A percentile compares a stretch with the other conserved stretches of the same genome.
Evolutionary conservation across 1,140 invertebrate genomes (phyloP).

Genomic region (Drosophila arizonae): DNA sequence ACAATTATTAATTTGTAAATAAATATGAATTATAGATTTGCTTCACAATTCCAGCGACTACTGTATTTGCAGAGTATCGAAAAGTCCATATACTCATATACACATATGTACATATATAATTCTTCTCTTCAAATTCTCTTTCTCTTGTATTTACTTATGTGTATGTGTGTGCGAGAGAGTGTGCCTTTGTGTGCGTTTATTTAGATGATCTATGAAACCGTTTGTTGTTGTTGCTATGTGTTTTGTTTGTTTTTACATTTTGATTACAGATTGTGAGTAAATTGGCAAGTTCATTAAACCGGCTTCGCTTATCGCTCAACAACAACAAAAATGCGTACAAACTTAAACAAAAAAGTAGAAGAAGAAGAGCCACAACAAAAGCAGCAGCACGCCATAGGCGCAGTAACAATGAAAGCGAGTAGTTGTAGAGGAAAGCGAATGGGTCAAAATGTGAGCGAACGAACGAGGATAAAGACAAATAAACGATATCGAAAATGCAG

Average conservation of each 20-base stretch:
- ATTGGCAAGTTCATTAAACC: slow-evolving; percentile 73
- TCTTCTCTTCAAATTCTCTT: not conserved
- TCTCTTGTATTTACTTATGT: not conserved
- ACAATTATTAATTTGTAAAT: no score
- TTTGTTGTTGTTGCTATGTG: slow-evolving; percentile 23
- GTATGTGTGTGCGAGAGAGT: not conserved
- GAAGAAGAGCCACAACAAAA: not conserved
- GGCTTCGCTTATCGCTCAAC: slow-evolving; percentile 50
- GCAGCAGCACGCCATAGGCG: slow-evolving; percentile 15
- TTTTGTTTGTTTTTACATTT: slow-evolving; percentile 12
- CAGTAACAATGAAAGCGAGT: slow-evolving; percentile 39
- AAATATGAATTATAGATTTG: no score
- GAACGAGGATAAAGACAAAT: slow-evolving; percentile 43
- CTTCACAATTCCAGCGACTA: not conserved
- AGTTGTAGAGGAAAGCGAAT: not conserved
- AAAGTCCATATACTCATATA: not conserved
- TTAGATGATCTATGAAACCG: slow-evolving; percentile 19
- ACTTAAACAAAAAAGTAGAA: slow-evolving; percentile 3
- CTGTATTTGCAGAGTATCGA: not conserved
- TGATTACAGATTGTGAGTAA: slow-evolving; percentile 49
- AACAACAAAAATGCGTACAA: slow-evolving; percentile 38
- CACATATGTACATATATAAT: not conserved
- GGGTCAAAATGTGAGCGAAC: slow-evolving; percentile 17
- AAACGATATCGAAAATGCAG: slow-evolving; percentile 67
- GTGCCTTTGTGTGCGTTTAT: not conserved